Evolutionary conservation across 2,113 vertebrate genomes (phyloP), one percentile per base, ranked within the genome.

Genomic region (Penelope pileata): DNA sequence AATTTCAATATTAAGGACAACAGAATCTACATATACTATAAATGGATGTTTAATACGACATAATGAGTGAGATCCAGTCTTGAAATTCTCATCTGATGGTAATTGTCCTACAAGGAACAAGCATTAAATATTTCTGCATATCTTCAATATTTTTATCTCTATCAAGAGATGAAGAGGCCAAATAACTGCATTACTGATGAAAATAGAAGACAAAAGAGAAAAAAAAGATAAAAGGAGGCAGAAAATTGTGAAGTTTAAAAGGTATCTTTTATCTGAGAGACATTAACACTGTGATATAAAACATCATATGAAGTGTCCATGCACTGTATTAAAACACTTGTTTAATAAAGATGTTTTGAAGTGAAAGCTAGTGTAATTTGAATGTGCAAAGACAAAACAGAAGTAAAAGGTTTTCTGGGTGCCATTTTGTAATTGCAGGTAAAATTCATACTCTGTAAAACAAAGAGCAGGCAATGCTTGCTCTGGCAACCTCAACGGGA

Each of bases 1-100:
- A 92, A 60, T 56, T 38, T 36, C 10, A 63, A 4, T 83, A 63
- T 69, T 96, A 86, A 89, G 81, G 96, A 86, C 34, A 76, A 82
- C 11, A 70, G 34, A 74, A 90, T 42, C 26, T 74, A 26, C 21
- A 22, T 43, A 73, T 73, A 64, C 18, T 27, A 58, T 53, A 94
- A 90, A 93, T 26, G 23, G 70, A 85, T 30, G 50, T 64, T 93
- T 91, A 92, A 79, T 88, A 51, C 54, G 63, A 54, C 15, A 21
- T 43, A 64, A 34, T 3, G 16, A 79, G 8, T 50, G 22, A 58
- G 19, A 82, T 59, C 9, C 53, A 70, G 29, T 73, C 67, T 77
- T 87, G 88, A 80, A 88, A 94, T 58, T 80, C 82, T 90, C 38
- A 77, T 67, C 24, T 70, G 50, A 59, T 62, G 6, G 15, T 27